Evolutionary conservation across 2,113 vertebrate species (phyloP).

Genomic region (Mustelus asterias): DNA sequence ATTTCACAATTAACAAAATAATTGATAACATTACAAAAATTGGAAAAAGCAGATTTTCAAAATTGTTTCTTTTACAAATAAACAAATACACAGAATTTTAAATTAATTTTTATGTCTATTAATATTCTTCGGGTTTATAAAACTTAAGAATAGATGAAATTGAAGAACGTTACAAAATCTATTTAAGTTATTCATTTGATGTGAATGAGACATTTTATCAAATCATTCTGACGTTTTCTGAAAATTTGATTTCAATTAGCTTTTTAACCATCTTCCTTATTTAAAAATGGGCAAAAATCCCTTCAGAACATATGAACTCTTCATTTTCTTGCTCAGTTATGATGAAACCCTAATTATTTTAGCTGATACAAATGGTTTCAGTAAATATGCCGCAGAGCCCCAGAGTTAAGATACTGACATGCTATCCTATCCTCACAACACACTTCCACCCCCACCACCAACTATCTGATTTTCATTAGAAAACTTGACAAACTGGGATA

Average conservation of each 20-base stretch:
- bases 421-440: too few relatives aligned
- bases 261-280: background rate
- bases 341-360: background rate
- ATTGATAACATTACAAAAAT: background rate
- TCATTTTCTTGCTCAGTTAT: background rate
- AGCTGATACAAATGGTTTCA: background rate
- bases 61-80: background rate
- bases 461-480: background rate
- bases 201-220: background rate
- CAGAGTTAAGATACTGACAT: background rate
- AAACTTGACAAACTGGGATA: background rate
- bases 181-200: background rate
- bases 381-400: background rate
- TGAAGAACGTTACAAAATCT: background rate
- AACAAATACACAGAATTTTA: background rate
- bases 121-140: background rate
- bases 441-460: background rate
- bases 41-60: background rate
- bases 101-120: background rate
- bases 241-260: background rate
- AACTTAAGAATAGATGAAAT: background rate
- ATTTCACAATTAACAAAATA: background rate
- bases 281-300: background rate
- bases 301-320: background rate
- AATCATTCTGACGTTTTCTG: background rate